Evolutionary conservation across 2,113 vertebrate genomes (phyloP).

Genomic region (Psilopogon haemacephalus): DNA sequence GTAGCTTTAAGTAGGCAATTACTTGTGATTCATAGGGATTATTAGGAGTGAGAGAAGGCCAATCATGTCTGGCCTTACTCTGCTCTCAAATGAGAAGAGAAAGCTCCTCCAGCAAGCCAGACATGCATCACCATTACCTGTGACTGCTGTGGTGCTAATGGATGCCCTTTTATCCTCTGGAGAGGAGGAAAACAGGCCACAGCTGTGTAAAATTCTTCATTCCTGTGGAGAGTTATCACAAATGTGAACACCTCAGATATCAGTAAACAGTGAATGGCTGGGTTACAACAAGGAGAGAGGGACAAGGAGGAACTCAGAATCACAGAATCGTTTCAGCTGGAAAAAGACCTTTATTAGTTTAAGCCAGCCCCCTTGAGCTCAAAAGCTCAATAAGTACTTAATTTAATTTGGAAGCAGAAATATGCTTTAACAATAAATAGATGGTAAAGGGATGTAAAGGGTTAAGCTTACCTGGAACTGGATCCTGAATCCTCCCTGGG

Average conservation of each 20-base stretch:
- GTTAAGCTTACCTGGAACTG: no score
- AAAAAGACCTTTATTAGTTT: no score
- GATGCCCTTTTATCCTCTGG: background rate
- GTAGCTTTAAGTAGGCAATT: constrained; percentile 62
- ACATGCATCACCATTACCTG: constrained; percentile 27
- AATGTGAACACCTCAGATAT: background rate
- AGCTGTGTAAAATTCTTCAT: background rate
- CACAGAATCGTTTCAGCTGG: no score
- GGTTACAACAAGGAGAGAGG: background rate
- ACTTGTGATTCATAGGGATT: constrained; percentile 55
- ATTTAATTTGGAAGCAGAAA: no score
- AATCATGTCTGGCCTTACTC: constrained; percentile 31
- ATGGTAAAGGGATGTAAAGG: no score
- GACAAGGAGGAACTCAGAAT: background rate
- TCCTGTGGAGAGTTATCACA: constrained; percentile 3
- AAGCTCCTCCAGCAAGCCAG: constrained; percentile 1
- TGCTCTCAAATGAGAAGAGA: background rate
- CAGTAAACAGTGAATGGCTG: background rate
- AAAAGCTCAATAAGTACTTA: no score
- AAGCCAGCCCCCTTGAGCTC: no score
- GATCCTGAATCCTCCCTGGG: no score
- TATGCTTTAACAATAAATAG: no score
- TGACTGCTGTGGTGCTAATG: constrained; percentile 1
- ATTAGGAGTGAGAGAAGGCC: constrained; percentile 32
- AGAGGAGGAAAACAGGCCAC: background rate